A percentile compares a stretch with the other conserved stretches of the same genome.
phyloP scores from a whole-genome alignment of 2,113 vertebrate species.

The Melanostigma gelatinosum region DNA sequence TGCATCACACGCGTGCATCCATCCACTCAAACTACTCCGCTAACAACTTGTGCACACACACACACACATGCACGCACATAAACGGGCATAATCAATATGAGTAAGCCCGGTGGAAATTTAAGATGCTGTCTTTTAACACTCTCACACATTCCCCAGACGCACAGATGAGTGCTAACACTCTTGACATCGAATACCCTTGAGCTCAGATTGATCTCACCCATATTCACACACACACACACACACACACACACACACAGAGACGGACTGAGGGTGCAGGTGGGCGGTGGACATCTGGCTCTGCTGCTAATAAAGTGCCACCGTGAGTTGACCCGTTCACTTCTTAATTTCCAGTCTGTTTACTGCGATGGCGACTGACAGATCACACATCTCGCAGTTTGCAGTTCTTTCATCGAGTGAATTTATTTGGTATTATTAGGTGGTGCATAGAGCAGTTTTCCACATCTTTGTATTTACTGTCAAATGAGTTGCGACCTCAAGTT shows the following conservation, averaged over 20 bases:
- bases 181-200: conserved; percentile 62
- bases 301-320: conserved; percentile 39
- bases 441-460: conserved; percentile 9
- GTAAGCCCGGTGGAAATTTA: conserved; percentile 39
- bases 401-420: conserved; percentile 7
- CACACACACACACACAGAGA: conserved; percentile 27
- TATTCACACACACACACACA: conserved; percentile 17
- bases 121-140: conserved; percentile 55
- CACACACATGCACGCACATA: not conserved
- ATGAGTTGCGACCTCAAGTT: conserved; percentile 1
- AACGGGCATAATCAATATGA: conserved; percentile 47
- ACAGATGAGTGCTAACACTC: conserved; percentile 40
- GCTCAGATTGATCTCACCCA: conserved; percentile 45
- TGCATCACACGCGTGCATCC: conserved; percentile 2
- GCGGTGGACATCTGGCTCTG: conserved; percentile 62
- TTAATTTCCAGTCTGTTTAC: conserved; percentile 32
- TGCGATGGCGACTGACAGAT: conserved; percentile 5
- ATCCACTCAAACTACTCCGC: not conserved
- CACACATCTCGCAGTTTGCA: not conserved
- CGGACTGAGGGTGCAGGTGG: conserved; percentile 50
- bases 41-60: conserved; percentile 1
- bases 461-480: conserved; percentile 30
- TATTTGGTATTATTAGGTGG: conserved; percentile 34
- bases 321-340: conserved; percentile 26
- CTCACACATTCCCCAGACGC: conserved; percentile 52